Percentiles rank a stretch among this genome's conserved stretches.
Conservation (phyloP, 2,113 vertebrate genomes). For the Phylloscopus whistleri region DNA sequence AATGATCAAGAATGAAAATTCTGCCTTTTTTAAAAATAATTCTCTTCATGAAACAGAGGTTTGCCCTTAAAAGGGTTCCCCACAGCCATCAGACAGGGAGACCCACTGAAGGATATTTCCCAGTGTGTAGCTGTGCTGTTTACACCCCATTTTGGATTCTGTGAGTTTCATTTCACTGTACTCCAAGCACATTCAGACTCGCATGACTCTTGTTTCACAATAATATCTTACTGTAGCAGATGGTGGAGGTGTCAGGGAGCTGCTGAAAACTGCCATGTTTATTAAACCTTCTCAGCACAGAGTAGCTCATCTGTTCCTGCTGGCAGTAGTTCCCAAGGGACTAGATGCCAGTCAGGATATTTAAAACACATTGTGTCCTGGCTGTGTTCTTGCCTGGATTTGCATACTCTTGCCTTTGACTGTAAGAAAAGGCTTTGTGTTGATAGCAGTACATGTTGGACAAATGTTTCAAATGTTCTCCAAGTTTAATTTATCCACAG, state of each 20-base stretch:
- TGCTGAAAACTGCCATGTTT: conserved; percentile 37
- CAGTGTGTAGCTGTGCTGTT: neutral
- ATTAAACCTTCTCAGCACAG: neutral
- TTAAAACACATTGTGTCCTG: neutral
- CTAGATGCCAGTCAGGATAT: conserved; percentile 7
- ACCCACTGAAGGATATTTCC: neutral
- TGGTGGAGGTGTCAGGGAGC: conserved; percentile 21
- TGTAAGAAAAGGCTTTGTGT: neutral
- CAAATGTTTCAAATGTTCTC: neutral
- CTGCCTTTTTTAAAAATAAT: neutral
- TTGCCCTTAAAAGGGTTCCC: neutral
- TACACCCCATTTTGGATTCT: neutral
- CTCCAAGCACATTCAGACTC: neutral
- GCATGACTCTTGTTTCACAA: neutral
- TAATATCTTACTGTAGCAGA: neutral
- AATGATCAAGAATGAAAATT: neutral
- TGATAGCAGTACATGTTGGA: neutral
- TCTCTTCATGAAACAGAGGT: neutral
- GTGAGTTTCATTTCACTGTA: neutral
- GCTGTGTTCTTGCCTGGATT: neutral
- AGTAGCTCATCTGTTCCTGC: conserved; percentile 29
- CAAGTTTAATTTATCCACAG: neutral
- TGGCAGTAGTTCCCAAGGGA: conserved; percentile 5
- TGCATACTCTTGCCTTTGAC: neutral
- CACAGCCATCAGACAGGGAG: neutral